phyloP scores from a whole-genome alignment of 1,140 invertebrate species.

The Diplogasteroides magnus region DNA sequence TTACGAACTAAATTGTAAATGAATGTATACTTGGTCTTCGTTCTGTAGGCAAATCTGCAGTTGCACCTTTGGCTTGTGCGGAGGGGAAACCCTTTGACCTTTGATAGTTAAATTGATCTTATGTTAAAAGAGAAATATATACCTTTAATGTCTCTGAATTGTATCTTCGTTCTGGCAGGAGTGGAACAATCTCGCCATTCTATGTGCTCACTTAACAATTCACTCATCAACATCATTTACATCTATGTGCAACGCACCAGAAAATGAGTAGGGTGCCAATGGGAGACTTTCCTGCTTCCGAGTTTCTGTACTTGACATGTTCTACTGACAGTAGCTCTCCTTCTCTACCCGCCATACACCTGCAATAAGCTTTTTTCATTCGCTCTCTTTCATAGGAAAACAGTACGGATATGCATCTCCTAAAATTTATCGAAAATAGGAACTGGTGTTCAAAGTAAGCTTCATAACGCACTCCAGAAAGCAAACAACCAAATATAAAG shows the following conservation, averaged over 20 bases:
- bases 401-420: too few species aligned
- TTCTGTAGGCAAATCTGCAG: conserved; percentile 93
- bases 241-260: too few species aligned
- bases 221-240: too few species aligned
- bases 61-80: conserved; percentile 95
- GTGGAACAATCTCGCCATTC: conserved; percentile 41
- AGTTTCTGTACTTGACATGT: conserved; percentile 45
- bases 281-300: conserved; percentile 50
- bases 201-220: conserved; percentile 28
- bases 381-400: too few species aligned
- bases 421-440: too few species aligned
- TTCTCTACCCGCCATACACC: conserved; percentile 4
- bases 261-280: conserved; percentile 38
- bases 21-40: conserved; percentile 62
- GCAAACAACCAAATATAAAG: too few species aligned
- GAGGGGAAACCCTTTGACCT: conserved; percentile 95
- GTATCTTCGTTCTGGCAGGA: conserved; percentile 15
- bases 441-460: too few species aligned
- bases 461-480: too few species aligned
- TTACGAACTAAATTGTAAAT: neutral
- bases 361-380: too few species aligned
- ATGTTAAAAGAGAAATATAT: neutral
- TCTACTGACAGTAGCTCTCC: conserved; percentile 36
- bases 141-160: conserved; percentile 23
- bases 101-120: conserved; percentile 7